Evolutionary conservation across 1,140 invertebrate genomes (phyloP).

Genomic region (Ericerus pela): DNA sequence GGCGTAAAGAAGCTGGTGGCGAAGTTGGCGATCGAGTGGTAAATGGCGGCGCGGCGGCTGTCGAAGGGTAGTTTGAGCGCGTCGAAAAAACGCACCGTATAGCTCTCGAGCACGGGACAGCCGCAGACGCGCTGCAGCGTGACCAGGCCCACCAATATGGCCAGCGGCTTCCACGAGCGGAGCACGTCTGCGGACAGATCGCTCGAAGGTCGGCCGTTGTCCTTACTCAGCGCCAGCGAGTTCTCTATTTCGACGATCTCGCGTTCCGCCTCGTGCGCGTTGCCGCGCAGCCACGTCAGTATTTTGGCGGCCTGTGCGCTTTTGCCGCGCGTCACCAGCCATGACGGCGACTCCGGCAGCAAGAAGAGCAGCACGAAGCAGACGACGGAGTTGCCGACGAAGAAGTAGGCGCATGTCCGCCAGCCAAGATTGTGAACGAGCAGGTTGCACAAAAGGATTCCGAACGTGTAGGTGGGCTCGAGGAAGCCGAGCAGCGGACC

Average conservation of each 20-base stretch:
- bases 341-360: conserved; percentile 41
- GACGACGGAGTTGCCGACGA: conserved; percentile 28
- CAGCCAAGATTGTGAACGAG: conserved; percentile 34
- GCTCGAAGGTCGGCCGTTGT: neutral
- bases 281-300: conserved; percentile 1
- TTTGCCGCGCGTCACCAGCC: conserved; percentile 27
- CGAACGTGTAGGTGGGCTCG: conserved; percentile 26
- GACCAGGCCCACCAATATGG: neutral
- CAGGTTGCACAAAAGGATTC: conserved; percentile 21
- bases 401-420: conserved; percentile 33
- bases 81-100: neutral
- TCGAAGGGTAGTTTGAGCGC: neutral
- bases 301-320: conserved; percentile 21
- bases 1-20: conserved; percentile 26
- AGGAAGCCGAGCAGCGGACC: conserved; percentile 39
- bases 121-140: neutral
- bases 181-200: neutral
- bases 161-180: neutral
- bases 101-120: neutral
- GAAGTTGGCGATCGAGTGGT: conserved; percentile 31
- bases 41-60: conserved; percentile 24
- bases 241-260: conserved; percentile 9
- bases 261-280: neutral
- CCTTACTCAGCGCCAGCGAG: neutral
- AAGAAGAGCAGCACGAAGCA: conserved; percentile 28